These are phyloP conservation scores for Sorex maritimensis DNA, from an alignment of 2,797 vertebrate species.

Conservation along the genomic window DNA sequence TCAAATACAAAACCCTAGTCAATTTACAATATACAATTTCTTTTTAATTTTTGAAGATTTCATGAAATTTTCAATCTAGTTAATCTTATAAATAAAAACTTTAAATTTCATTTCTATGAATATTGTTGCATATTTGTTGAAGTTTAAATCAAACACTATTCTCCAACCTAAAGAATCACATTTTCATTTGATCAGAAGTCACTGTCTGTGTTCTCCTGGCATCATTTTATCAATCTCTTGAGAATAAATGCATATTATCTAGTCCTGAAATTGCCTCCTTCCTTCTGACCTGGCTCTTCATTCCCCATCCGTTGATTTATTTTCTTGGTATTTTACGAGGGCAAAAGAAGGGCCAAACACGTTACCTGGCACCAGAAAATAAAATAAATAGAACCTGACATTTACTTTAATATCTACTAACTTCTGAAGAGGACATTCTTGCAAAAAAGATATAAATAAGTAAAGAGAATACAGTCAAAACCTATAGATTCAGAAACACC, in stretches of 20 bases:
- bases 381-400: background rate
- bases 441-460: background rate
- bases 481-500: background rate
- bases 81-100: background rate
- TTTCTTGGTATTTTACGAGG: constrained; percentile 22
- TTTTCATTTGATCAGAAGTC: constrained; percentile 70
- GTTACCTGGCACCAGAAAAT: background rate
- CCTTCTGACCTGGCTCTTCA: background rate
- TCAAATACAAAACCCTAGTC: too few species aligned
- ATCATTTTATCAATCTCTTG: constrained; percentile 1
- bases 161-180: background rate
- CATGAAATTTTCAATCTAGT: background rate
- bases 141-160: constrained; percentile 36
- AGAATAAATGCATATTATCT: constrained; percentile 5
- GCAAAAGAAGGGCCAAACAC: background rate
- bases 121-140: background rate
- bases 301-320: background rate
- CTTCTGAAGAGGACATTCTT: background rate
- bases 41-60: background rate
- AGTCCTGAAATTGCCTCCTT: background rate
- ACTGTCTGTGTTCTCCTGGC: background rate
- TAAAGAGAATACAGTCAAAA: background rate
- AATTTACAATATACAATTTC: background rate
- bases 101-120: background rate
- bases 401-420: background rate